Conservation (phyloP, 2,797 vertebrate genomes). For the Bradypodion pumilum region DNA sequence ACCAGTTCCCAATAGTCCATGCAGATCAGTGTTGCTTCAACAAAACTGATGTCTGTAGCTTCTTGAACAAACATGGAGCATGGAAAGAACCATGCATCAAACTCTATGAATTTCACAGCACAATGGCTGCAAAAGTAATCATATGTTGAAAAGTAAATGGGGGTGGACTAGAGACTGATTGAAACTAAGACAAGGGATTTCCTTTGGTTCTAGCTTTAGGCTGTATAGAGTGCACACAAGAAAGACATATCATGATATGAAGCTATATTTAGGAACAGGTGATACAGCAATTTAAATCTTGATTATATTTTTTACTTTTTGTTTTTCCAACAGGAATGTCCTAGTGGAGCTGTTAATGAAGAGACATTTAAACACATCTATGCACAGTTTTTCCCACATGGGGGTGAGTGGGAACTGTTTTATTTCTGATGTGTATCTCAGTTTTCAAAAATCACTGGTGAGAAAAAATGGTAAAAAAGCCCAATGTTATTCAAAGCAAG, state of each 20-base stretch:
- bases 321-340: constrained; percentile 87
- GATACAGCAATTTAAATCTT: constrained; percentile 43
- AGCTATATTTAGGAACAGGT: background rate
- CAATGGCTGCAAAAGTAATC: too few relatives aligned
- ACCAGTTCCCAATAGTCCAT: background rate
- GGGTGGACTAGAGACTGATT: too few relatives aligned
- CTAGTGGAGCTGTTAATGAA: constrained; percentile 94
- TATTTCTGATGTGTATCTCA: background rate
- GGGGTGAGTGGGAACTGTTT: constrained; percentile 81
- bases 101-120: background rate
- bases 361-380: constrained; percentile 99
- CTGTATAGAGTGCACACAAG: background rate
- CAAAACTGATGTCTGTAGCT: background rate
- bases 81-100: background rate
- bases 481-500: background rate
- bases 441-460: background rate
- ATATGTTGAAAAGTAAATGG: too few relatives aligned
- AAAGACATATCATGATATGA: constrained; percentile 26
- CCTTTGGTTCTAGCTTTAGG: background rate
- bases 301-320: constrained; percentile 7
- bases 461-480: background rate
- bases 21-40: background rate
- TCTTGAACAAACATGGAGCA: background rate
- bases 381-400: constrained; percentile 97
- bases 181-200: background rate